Percentiles rank a stretch among this genome's conserved stretches.
phyloP scores from a whole-genome alignment of 1,140 invertebrate species.

The Drosophila jambulina region DNA sequence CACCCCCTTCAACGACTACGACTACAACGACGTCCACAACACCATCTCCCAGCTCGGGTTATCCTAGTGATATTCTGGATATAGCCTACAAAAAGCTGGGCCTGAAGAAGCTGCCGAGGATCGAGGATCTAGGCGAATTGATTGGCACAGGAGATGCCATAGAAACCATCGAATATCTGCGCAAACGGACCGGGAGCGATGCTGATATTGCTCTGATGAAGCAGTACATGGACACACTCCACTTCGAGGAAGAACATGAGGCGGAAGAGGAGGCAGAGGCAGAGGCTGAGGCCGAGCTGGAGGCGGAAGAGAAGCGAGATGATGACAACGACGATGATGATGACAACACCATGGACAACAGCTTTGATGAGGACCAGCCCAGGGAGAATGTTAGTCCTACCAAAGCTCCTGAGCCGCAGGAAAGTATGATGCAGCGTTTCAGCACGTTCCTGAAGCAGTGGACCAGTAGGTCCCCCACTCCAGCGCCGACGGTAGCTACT shows the following conservation, averaged over 20 bases:
- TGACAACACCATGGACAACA: constrained; percentile 50
- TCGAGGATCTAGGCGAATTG: constrained; percentile 66
- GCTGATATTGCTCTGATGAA: constrained; percentile 72
- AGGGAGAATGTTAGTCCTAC: constrained; percentile 12
- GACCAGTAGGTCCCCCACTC: constrained; percentile 3
- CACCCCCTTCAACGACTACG: neutral
- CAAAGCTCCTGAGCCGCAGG: constrained; percentile 1
- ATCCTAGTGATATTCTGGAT: constrained; percentile 70
- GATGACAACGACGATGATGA: constrained; percentile 24
- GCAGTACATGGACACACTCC: constrained; percentile 65
- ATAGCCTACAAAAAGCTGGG: constrained; percentile 71
- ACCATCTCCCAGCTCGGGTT: constrained; percentile 42
- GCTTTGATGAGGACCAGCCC: constrained; percentile 35
- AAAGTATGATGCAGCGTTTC: constrained; percentile 39
- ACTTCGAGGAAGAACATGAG: constrained; percentile 58
- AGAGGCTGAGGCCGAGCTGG: constrained; percentile 31
- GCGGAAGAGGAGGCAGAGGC: constrained; percentile 1
- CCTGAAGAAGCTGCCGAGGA: constrained; percentile 63
- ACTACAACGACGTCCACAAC: constrained; percentile 35
- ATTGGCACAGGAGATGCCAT: constrained; percentile 65
- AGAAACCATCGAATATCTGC: constrained; percentile 75
- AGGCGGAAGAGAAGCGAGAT: constrained; percentile 4
- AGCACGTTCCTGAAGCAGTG: constrained; percentile 58
- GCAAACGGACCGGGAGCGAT: constrained; percentile 57
- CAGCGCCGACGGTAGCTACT: constrained; percentile 16